Percentiles rank a stretch among this genome's conserved stretches.
phyloP scores from a whole-genome alignment of 2,888 invertebrate species.

The Tetramorium bicarinatum region DNA sequence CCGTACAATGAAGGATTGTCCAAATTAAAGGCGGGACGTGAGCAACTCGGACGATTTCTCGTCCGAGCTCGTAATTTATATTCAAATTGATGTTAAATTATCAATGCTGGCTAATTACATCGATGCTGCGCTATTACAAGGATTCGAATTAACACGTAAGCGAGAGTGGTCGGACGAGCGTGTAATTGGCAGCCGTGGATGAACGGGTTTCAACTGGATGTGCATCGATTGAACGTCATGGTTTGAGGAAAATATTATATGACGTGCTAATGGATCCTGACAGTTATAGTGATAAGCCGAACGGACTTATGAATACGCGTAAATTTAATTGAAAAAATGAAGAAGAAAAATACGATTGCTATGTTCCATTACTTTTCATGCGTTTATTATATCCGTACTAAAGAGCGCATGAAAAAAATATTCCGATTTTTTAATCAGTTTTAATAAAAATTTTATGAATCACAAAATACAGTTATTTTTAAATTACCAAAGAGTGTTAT shows the following conservation, averaged over 20 bases:
- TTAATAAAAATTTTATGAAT: neutral
- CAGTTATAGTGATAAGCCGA: conserved; percentile 33
- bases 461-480: neutral
- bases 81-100: conserved; percentile 49
- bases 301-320: neutral
- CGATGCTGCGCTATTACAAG: conserved; percentile 33
- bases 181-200: conserved; percentile 49
- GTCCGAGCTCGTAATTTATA: conserved; percentile 41
- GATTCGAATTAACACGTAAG: conserved; percentile 47
- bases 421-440: neutral
- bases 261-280: conserved; percentile 31
- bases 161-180: conserved; percentile 48
- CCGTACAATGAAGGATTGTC: conserved; percentile 47
- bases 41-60: conserved; percentile 10
- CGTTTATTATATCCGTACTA: neutral
- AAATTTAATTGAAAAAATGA: conserved; percentile 8
- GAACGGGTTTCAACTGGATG: conserved; percentile 47
- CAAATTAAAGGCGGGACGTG: conserved; percentile 29
- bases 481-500: neutral
- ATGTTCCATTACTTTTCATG: neutral
- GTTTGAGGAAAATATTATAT: conserved; percentile 47
- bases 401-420: neutral
- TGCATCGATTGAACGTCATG: conserved; percentile 23
- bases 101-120: conserved; percentile 44
- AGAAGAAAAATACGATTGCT: neutral